A percentile compares a stretch with the other conserved stretches of the same genome.
Conservation (phyloP, 2,797 vertebrate species). For the Acropternis orthonyx region DNA sequence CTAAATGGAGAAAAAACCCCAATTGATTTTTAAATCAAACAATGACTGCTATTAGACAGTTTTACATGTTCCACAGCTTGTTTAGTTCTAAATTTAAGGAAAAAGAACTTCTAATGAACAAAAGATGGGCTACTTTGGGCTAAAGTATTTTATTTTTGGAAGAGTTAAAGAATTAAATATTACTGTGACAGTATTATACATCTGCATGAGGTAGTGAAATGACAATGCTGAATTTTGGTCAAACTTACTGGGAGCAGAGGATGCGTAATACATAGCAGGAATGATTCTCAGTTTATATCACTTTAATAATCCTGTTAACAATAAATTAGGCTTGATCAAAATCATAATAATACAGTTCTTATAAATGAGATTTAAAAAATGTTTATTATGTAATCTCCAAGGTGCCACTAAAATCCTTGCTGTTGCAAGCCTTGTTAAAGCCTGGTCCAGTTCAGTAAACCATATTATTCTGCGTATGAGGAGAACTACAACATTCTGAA, state of each 20-base stretch:
- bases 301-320: slow-evolving; percentile 32
- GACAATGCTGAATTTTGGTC: not conserved
- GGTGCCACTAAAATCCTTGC: slow-evolving; percentile 36
- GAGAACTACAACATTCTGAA: slow-evolving; percentile 14
- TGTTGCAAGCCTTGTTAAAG: slow-evolving; percentile 37
- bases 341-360: not conserved
- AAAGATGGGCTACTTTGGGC: not conserved
- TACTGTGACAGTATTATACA: not conserved
- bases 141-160: not conserved
- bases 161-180: not conserved
- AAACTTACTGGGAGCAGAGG: not conserved
- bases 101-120: not conserved
- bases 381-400: slow-evolving; percentile 41
- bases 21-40: not conserved
- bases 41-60: not conserved
- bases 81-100: not conserved
- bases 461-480: not conserved
- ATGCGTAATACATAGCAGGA: not conserved
- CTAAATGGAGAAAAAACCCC: not conserved
- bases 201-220: not conserved
- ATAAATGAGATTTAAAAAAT: slow-evolving; percentile 41
- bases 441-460: slow-evolving; percentile 48
- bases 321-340: slow-evolving; percentile 49
- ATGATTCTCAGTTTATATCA: not conserved
- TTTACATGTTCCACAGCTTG: not conserved